Conservation (phyloP, 2,797 vertebrate genomes). For the Pipistrellus pygmaeus region DNA sequence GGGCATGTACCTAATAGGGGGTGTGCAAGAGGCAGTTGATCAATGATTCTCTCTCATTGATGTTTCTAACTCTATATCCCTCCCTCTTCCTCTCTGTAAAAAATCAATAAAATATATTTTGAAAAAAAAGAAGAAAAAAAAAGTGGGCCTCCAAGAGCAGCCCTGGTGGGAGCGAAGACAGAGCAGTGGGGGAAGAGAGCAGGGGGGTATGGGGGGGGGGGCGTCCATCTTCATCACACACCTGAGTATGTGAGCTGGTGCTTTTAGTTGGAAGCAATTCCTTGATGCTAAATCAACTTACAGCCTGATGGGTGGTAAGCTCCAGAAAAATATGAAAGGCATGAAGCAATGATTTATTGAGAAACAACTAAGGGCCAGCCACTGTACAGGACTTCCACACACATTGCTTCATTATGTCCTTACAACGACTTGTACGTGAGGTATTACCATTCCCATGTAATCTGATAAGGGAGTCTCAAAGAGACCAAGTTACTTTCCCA, state of each 20-base stretch:
- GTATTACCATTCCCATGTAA: not conserved
- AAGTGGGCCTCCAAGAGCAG: not conserved
- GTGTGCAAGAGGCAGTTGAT: no score
- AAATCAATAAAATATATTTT: no score
- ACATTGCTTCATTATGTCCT: conserved; percentile 15
- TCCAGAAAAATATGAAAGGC: not conserved
- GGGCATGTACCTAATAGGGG: no score
- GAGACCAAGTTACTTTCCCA: not conserved
- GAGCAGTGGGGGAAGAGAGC: not conserved
- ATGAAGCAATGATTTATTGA: not conserved
- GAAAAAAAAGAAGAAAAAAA: no score
- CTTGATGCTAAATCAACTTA: not conserved
- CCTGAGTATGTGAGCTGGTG: not conserved
- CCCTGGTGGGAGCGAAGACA: not conserved
- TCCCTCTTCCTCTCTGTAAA: no score
- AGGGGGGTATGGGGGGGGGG: no score
- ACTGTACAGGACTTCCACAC: not conserved
- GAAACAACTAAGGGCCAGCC: not conserved
- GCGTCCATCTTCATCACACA: not conserved
- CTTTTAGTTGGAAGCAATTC: conserved; percentile 9
- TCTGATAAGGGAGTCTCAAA: not conserved
- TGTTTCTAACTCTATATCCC: no score
- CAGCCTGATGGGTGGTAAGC: not conserved
- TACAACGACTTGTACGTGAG: not conserved
- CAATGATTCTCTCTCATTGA: no score